These are phyloP conservation scores for Baronia brevicornis DNA, from an alignment of 2,888 invertebrate genomes.

Conservation along the genomic window DNA sequence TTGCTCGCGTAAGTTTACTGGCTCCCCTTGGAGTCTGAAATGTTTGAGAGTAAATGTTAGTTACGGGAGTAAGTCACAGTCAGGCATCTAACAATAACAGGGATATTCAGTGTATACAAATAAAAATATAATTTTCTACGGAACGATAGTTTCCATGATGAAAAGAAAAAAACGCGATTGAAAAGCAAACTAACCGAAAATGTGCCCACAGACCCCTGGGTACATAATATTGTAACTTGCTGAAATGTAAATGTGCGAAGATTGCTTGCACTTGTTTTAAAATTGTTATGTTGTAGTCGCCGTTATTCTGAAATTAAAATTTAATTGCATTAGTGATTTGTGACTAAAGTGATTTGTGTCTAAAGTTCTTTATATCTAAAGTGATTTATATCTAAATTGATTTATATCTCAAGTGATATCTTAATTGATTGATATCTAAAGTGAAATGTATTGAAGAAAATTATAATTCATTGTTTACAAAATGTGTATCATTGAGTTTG, in stretches of 20 bases:
- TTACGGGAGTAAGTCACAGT: no score
- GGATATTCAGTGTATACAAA: no score
- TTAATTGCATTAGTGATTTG: not conserved
- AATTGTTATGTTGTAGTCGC: constrained; percentile 92
- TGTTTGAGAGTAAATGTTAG: not conserved
- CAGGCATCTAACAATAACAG: no score
- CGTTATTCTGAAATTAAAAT: constrained; percentile 49
- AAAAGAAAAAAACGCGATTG: constrained; percentile 2
- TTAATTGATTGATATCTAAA: no score
- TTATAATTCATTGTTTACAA: no score
- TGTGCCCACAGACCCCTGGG: constrained; percentile 99
- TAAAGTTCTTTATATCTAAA: no score
- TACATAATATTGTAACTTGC: constrained; percentile 96
- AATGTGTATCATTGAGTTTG: no score
- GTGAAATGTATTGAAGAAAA: no score
- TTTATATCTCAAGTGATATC: no score
- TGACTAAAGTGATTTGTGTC: no score
- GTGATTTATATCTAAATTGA: no score
- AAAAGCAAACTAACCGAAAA: constrained; percentile 85
- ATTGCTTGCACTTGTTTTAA: constrained; percentile 98
- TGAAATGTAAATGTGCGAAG: constrained; percentile 96
- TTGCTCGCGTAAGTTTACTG: constrained; percentile 97
- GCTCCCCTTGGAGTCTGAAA: constrained; percentile 91
- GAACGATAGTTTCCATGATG: constrained; percentile 1
- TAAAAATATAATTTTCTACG: no score